phyloP scores from a whole-genome alignment of 2,888 invertebrate genomes.

The Tubulanus polymorphus region DNA sequence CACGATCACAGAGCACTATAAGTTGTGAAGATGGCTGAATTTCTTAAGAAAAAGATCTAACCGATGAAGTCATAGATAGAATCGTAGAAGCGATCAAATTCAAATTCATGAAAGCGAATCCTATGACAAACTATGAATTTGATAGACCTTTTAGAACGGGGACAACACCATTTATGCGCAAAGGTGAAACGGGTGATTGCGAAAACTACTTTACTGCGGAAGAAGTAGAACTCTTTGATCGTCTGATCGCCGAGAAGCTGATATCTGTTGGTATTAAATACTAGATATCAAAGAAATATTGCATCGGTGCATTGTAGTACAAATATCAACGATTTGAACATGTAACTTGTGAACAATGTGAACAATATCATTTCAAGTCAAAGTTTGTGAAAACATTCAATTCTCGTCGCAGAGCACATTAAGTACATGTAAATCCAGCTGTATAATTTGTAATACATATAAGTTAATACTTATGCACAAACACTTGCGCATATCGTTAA shows the following conservation, averaged over 20 bases:
- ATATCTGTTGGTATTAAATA: not conserved
- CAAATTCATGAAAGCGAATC: constrained; percentile 11
- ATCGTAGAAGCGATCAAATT: constrained; percentile 8
- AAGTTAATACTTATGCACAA: too few species aligned
- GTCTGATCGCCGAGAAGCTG: not conserved
- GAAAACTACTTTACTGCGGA: constrained; percentile 71
- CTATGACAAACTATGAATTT: constrained; percentile 5
- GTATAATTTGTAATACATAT: too few species aligned
- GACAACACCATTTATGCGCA: constrained; percentile 9
- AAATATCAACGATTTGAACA: too few species aligned
- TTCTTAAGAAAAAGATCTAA: constrained; percentile 57
- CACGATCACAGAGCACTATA: not conserved
- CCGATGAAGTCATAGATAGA: not conserved
- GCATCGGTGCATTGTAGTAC: too few species aligned
- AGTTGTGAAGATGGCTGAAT: constrained; percentile 61
- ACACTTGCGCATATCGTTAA: too few species aligned
- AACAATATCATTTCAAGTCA: too few species aligned
- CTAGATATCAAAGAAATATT: too few species aligned
- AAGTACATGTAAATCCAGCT: too few species aligned
- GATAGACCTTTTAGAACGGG: not conserved
- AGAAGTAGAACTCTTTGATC: constrained; percentile 41
- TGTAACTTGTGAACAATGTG: too few species aligned
- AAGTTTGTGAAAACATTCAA: too few species aligned
- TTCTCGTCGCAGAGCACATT: too few species aligned
- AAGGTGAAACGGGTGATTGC: constrained; percentile 74